Conservation (phyloP, 1,140 invertebrate genomes). For the Acyrthosiphon pisum region DNA sequence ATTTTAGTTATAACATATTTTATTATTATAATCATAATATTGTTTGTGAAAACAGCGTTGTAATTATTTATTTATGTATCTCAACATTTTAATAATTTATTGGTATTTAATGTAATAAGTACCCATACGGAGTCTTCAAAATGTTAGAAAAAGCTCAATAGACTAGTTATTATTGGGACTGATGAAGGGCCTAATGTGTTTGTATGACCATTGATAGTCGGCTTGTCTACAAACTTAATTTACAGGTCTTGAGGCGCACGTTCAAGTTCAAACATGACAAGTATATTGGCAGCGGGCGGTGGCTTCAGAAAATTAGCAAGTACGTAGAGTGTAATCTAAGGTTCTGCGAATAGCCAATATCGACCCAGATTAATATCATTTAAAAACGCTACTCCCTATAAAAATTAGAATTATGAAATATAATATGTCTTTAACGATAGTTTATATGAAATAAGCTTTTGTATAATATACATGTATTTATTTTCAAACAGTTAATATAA, state of each 20-base stretch:
- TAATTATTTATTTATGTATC: neutral
- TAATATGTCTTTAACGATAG: neutral
- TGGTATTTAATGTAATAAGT: too few species aligned
- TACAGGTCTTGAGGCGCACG: constrained; percentile 4
- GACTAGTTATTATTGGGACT: too few species aligned
- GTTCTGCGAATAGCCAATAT: constrained; percentile 79
- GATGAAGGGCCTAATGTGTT: too few species aligned
- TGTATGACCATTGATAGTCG: neutral
- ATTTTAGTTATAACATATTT: neutral
- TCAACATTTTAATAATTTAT: too few species aligned
- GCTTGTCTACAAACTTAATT: constrained; percentile 33
- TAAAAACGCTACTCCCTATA: constrained; percentile 74
- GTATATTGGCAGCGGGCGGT: constrained; percentile 37
- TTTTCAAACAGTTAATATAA: too few species aligned
- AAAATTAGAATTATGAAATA: constrained; percentile 39
- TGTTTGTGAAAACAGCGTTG: neutral
- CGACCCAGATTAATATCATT: constrained; percentile 78
- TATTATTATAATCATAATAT: neutral
- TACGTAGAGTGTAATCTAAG: constrained; percentile 79
- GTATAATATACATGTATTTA: too few species aligned
- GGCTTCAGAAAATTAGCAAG: constrained; percentile 64
- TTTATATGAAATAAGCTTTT: too few species aligned
- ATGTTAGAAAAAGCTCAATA: too few species aligned
- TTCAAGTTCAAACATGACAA: constrained; percentile 57
- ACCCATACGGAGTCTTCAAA: too few species aligned